Evolutionary conservation across 2,113 vertebrate genomes (phyloP).

Genomic region (Callorhinus ursinus): DNA sequence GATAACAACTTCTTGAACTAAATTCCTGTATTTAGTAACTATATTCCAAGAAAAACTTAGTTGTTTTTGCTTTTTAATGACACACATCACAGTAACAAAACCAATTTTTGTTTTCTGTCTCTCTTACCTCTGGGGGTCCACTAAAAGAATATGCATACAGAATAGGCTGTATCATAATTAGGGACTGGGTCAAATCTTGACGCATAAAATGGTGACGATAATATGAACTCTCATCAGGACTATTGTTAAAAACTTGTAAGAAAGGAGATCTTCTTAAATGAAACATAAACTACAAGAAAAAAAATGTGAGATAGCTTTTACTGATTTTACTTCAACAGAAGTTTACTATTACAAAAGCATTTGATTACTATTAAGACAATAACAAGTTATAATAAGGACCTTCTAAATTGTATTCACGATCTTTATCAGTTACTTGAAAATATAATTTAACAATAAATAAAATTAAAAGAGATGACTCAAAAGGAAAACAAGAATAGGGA

Average conservation of each 20-base stretch:
- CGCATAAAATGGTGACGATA: slow-evolving; percentile 98
- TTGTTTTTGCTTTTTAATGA: background rate
- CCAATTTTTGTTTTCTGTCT: background rate
- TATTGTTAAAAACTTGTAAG: slow-evolving; percentile 99
- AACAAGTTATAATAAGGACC: background rate
- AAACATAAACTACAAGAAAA: slow-evolving; percentile 96
- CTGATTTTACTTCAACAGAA: background rate
- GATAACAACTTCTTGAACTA: background rate
- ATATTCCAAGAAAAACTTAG: background rate
- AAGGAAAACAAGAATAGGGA: background rate
- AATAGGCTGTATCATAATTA: slow-evolving; percentile 98
- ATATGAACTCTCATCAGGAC: slow-evolving; percentile 97
- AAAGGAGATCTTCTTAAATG: slow-evolving; percentile 98
- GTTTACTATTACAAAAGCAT: slow-evolving; percentile 45
- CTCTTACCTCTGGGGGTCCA: slow-evolving; percentile 95
- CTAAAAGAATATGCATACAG: slow-evolving; percentile 97
- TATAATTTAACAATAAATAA: slow-evolving; percentile 25
- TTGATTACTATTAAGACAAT: slow-evolving; percentile 25
- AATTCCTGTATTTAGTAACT: slow-evolving; percentile 41
- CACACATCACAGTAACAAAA: background rate
- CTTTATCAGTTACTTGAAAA: slow-evolving; percentile 31
- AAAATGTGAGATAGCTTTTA: slow-evolving; percentile 36
- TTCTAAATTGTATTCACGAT: background rate
- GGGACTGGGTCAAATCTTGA: slow-evolving; percentile 97
- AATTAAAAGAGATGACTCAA: background rate